These are phyloP conservation scores for Oxyteleia sp. DNA, from an alignment of 2,888 invertebrate genomes.

Conservation along the genomic window DNA sequence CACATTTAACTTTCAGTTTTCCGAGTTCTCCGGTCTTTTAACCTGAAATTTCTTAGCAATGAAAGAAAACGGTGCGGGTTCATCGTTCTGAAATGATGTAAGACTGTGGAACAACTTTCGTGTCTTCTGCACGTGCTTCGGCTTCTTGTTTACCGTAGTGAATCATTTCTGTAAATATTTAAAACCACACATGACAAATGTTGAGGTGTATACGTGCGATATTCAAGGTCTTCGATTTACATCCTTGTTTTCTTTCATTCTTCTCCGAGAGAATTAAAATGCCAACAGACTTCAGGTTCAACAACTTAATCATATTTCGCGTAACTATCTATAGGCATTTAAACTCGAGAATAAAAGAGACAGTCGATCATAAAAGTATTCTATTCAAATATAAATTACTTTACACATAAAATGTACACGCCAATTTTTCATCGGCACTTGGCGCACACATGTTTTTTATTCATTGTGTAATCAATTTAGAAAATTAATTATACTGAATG, in stretches of 20 bases:
- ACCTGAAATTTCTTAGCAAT: constrained; percentile 41
- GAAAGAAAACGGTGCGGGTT: constrained; percentile 69
- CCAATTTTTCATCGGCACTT: constrained; percentile 7
- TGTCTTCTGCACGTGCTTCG: constrained; percentile 76
- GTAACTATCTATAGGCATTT: constrained; percentile 32
- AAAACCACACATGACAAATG: constrained; percentile 64
- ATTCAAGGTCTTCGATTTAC: constrained; percentile 57
- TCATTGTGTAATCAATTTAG: background rate
- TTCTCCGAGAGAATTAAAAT: too few relatives aligned
- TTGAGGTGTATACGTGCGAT: constrained; percentile 59
- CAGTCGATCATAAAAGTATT: constrained; percentile 33
- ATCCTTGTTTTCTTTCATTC: too few relatives aligned
- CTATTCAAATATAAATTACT: constrained; percentile 30
- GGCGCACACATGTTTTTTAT: background rate
- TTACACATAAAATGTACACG: constrained; percentile 2
- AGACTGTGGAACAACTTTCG: constrained; percentile 59
- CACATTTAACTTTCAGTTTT: constrained; percentile 33
- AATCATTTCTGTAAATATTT: constrained; percentile 79
- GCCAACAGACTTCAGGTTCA: too few relatives aligned
- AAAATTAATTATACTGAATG: background rate
- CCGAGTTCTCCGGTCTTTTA: constrained; percentile 12
- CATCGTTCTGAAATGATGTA: constrained; percentile 75
- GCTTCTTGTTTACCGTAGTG: constrained; percentile 78
- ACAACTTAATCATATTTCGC: too few relatives aligned
- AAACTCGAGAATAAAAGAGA: constrained; percentile 21